These are phyloP conservation scores for Eupithecia exiguata DNA, from an alignment of 2,888 invertebrate species.

Conservation along the genomic window DNA sequence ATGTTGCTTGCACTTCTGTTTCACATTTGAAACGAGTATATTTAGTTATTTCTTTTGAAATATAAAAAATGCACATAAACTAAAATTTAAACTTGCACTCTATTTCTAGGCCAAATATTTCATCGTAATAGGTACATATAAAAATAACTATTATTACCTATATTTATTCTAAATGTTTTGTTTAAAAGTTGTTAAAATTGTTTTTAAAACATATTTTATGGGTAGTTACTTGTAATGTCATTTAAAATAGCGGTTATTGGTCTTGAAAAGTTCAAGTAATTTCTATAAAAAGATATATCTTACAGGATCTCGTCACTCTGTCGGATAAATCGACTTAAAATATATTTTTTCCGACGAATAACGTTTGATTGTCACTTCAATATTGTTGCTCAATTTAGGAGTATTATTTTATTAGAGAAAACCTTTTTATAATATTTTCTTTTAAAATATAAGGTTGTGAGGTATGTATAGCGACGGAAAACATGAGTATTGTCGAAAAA, in stretches of 20 bases:
- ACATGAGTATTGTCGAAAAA: slow-evolving; percentile 53
- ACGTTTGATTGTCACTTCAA: slow-evolving; percentile 76
- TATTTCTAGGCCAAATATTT: slow-evolving; percentile 29
- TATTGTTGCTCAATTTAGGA: slow-evolving; percentile 78
- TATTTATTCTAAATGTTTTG: slow-evolving; percentile 7
- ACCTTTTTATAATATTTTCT: slow-evolving; percentile 53
- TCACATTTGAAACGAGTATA: neutral
- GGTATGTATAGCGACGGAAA: slow-evolving; percentile 63
- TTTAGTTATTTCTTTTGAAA: slow-evolving; percentile 16
- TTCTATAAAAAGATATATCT: slow-evolving; percentile 3
- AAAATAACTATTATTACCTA: neutral
- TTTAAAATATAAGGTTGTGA: slow-evolving; percentile 72
- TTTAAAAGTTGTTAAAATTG: slow-evolving; percentile 14
- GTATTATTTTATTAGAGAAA: slow-evolving; percentile 60
- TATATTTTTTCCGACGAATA: slow-evolving; percentile 59
- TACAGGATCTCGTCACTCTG: slow-evolving; percentile 19
- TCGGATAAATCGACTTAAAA: slow-evolving; percentile 31
- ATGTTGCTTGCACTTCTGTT: slow-evolving; percentile 14
- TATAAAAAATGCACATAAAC: slow-evolving; percentile 26
- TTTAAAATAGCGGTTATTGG: slow-evolving; percentile 6
- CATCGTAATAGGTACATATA: neutral
- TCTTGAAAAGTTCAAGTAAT: slow-evolving; percentile 23
- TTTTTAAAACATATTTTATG: slow-evolving; percentile 27
- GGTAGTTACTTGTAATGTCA: slow-evolving; percentile 4
- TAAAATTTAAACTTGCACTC: slow-evolving; percentile 34